phyloP scores from a whole-genome alignment of 2,797 vertebrate genomes.

The Siniperca undulata region DNA sequence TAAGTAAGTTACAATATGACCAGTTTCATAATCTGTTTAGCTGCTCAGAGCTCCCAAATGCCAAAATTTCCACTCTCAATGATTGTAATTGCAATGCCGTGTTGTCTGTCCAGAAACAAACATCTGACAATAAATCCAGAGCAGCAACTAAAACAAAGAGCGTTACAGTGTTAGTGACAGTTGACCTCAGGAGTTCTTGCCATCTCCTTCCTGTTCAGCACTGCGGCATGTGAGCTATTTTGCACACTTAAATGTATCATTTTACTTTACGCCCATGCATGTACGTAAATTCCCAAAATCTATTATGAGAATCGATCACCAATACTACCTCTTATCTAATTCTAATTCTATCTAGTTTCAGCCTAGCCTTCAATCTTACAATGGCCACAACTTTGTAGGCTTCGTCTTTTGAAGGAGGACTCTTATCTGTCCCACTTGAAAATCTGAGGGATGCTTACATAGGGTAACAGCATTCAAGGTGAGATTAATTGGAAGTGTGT shows the following conservation, averaged over 20 bases:
- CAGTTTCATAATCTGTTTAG: slow-evolving; percentile 28
- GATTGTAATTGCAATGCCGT: neutral
- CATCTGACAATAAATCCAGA: slow-evolving; percentile 1
- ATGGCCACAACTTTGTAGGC: no score
- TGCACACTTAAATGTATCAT: no score
- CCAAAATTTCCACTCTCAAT: neutral
- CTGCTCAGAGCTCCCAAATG: neutral
- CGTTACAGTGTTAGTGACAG: neutral
- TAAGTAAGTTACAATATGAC: slow-evolving; percentile 31
- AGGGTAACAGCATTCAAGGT: no score
- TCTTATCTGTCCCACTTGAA: no score
- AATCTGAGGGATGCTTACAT: no score
- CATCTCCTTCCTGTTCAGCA: neutral
- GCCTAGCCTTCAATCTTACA: no score
- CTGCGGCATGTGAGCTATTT: neutral
- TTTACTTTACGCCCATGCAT: no score
- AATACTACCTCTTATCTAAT: neutral
- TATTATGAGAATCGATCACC: neutral
- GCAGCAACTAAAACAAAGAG: neutral
- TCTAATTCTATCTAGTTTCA: neutral
- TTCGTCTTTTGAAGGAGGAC: no score
- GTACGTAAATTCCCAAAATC: neutral
- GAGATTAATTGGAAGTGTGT: no score
- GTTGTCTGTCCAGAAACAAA: neutral
- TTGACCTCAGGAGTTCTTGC: neutral